Evolutionary conservation across 2,888 invertebrate genomes (phyloP).

Genomic region (Eurytoma californica): DNA sequence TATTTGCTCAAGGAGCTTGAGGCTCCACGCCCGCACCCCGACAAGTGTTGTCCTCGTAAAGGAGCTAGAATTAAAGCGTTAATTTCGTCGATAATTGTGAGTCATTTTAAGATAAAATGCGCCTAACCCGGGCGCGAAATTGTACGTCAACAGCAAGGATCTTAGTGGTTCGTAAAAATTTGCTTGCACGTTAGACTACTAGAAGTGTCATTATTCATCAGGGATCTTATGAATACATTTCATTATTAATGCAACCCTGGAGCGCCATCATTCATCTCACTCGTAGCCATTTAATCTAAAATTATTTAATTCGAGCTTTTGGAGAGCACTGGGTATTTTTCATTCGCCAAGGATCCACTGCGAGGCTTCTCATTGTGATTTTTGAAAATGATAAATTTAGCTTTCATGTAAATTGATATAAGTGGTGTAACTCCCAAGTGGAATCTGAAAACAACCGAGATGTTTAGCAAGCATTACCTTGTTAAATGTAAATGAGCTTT

Average conservation of each 20-base stretch:
- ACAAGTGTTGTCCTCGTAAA: slow-evolving; percentile 16
- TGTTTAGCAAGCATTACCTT: slow-evolving; percentile 32
- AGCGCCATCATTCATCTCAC: too few species aligned
- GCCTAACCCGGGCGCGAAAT: too few species aligned
- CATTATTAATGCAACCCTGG: too few species aligned
- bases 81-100: slow-evolving; percentile 31
- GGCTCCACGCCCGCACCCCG: slow-evolving; percentile 1
- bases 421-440: neutral
- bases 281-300: too few species aligned
- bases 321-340: neutral
- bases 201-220: too few species aligned
- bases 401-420: slow-evolving; percentile 22
- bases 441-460: slow-evolving; percentile 1
- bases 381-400: neutral
- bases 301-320: too few species aligned
- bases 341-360: neutral
- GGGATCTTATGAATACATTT: too few species aligned
- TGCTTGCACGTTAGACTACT: too few species aligned
- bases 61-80: slow-evolving; percentile 41
- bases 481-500: slow-evolving; percentile 41
- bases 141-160: too few species aligned
- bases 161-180: too few species aligned
- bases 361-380: neutral
- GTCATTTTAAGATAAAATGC: neutral
- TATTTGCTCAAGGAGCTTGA: neutral